Evolutionary conservation across 2,888 invertebrate species (phyloP).

Genomic region (Physocephala rufipes): DNA sequence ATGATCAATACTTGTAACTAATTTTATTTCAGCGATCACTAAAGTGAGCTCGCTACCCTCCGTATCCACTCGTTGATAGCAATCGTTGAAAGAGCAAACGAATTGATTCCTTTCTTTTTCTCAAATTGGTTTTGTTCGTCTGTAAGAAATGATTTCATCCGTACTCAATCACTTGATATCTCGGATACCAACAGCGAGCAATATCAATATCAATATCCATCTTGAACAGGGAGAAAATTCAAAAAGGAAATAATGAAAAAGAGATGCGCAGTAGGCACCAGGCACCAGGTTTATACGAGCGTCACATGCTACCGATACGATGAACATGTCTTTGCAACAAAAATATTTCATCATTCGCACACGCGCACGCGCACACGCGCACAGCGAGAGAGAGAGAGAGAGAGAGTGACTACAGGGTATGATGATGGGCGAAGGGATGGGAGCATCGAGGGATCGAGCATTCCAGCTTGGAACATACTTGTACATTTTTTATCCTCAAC

Average conservation of each 20-base stretch:
- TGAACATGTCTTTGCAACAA: slow-evolving; percentile 58
- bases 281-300: slow-evolving; percentile 42
- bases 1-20: too few relatives aligned
- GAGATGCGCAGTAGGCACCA: slow-evolving; percentile 53
- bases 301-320: slow-evolving; percentile 58
- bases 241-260: slow-evolving; percentile 33
- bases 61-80: too few relatives aligned
- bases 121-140: background rate
- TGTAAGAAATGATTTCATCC: background rate
- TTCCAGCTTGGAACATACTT: background rate
- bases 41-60: background rate
- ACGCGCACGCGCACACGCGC: slow-evolving; percentile 3
- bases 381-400: too few relatives aligned
- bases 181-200: slow-evolving; percentile 14
- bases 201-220: slow-evolving; percentile 36
- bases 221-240: slow-evolving; percentile 33
- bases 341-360: slow-evolving; percentile 61
- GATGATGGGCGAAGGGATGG: background rate
- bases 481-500: background rate
- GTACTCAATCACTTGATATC: slow-evolving; percentile 53
- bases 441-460: background rate
- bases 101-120: too few relatives aligned
- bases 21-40: background rate
- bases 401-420: background rate
- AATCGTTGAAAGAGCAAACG: too few relatives aligned